phyloP scores from a whole-genome alignment of 2,797 vertebrate species.

The Natrix natrix region DNA sequence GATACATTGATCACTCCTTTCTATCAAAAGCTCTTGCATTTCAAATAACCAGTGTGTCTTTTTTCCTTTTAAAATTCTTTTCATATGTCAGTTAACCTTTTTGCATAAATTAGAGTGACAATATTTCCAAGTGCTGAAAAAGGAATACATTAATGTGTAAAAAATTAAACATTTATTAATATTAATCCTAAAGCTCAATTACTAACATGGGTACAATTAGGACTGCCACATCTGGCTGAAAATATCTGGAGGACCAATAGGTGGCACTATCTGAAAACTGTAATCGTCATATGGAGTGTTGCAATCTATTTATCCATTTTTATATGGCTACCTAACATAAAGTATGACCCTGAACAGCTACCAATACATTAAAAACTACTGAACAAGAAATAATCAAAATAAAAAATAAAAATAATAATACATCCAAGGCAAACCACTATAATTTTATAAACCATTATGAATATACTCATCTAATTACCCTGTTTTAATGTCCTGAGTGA shows the following conservation, averaged over 20 bases:
- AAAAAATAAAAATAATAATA: neutral
- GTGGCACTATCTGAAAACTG: neutral
- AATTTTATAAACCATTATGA: neutral
- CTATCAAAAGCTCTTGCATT: neutral
- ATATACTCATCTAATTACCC: neutral
- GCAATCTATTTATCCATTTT: neutral
- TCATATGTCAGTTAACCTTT: neutral
- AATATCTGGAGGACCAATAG: neutral
- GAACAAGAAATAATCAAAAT: neutral
- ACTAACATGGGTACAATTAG: neutral
- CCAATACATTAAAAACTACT: neutral
- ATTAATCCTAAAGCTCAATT: neutral
- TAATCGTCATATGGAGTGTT: neutral
- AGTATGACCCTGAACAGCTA: neutral
- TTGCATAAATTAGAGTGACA: neutral
- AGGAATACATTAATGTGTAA: neutral
- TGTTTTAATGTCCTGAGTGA: neutral
- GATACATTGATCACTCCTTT: neutral
- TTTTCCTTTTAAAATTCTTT: constrained; percentile 6
- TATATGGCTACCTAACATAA: neutral
- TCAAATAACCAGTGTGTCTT: neutral
- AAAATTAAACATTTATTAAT: neutral
- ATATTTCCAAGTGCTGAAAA: neutral
- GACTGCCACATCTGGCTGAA: neutral
- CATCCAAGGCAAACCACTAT: neutral